Percentiles rank a stretch among this genome's conserved stretches.
These are phyloP conservation scores for Polylopha cassiicola DNA, from an alignment of 2,888 invertebrate genomes.

Conservation along the genomic window DNA sequence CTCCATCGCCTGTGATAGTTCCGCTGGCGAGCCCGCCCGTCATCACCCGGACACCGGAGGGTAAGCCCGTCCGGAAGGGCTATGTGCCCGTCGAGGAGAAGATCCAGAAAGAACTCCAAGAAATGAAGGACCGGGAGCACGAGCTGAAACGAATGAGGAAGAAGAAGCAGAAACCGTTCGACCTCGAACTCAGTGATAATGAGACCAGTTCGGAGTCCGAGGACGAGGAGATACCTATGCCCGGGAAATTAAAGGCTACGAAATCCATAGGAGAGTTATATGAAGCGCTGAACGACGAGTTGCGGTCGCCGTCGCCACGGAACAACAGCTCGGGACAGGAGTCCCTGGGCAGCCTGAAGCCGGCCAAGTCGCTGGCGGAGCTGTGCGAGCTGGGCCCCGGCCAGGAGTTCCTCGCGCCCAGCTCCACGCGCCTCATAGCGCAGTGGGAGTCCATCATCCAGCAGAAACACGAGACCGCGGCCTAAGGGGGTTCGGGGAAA, in stretches of 20 bases:
- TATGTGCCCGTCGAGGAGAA: constrained; percentile 92
- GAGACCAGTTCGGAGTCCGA: constrained; percentile 76
- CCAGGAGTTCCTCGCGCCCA: constrained; percentile 80
- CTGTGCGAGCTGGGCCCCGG: constrained; percentile 81
- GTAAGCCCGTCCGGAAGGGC: constrained; percentile 83
- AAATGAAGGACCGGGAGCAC: constrained; percentile 88
- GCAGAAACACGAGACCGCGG: constrained; percentile 76
- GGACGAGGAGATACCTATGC: constrained; percentile 78
- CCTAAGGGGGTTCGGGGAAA: constrained; percentile 42
- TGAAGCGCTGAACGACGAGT: constrained; percentile 73
- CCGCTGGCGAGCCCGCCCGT: constrained; percentile 54
- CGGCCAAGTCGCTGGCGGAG: constrained; percentile 82
- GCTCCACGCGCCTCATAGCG: constrained; percentile 84
- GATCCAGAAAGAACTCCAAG: constrained; percentile 90
- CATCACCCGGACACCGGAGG: constrained; percentile 76
- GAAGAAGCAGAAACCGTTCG: constrained; percentile 78
- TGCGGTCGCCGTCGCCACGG: constrained; percentile 66
- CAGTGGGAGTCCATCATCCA: constrained; percentile 89
- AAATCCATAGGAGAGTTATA: constrained; percentile 83
- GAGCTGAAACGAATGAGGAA: constrained; percentile 85
- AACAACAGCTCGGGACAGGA: constrained; percentile 67
- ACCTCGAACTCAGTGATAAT: constrained; percentile 79
- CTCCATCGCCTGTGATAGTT: constrained; percentile 45
- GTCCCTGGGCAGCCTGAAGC: constrained; percentile 75
- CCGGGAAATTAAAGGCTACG: constrained; percentile 79